phyloP scores from a whole-genome alignment of 2,888 invertebrate species.

The Andrena fulva region DNA sequence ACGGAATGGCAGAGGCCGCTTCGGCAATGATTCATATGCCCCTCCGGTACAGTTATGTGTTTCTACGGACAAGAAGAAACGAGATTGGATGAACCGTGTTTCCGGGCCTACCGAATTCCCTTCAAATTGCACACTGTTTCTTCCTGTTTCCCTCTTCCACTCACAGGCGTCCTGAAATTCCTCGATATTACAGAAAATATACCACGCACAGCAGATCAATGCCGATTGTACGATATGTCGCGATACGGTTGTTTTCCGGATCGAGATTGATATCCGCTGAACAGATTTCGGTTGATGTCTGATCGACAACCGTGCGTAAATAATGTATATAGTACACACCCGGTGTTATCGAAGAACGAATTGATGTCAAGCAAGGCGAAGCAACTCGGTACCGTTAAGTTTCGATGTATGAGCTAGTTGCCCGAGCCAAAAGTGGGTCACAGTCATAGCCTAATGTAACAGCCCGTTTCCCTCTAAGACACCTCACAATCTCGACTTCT shows the following conservation, averaged over 20 bases:
- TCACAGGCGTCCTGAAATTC: no score
- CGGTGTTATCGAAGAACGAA: slow-evolving; percentile 73
- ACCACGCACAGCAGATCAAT: background rate
- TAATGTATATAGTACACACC: slow-evolving; percentile 25
- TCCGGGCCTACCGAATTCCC: background rate
- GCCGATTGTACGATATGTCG: background rate
- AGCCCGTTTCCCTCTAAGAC: slow-evolving; percentile 74
- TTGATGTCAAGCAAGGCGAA: slow-evolving; percentile 81
- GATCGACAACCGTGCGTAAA: slow-evolving; percentile 14
- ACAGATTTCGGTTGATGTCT: slow-evolving; percentile 3
- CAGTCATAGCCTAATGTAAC: slow-evolving; percentile 82
- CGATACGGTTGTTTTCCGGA: background rate
- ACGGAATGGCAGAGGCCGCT: slow-evolving; percentile 48
- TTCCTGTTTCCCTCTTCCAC: no score
- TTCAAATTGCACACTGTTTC: no score
- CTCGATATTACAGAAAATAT: no score
- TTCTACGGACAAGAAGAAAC: slow-evolving; percentile 23
- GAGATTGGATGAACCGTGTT: background rate
- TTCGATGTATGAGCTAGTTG: slow-evolving; percentile 83
- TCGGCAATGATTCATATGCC: slow-evolving; percentile 61
- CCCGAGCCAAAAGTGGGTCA: slow-evolving; percentile 82
- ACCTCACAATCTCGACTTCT: slow-evolving; percentile 65
- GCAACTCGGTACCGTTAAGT: slow-evolving; percentile 83
- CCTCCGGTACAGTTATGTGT: slow-evolving; percentile 53
- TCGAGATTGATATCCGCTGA: no score